Conservation (phyloP, 35 echinoderm and acorn worm species). For the Stichopus chloronotus region DNA sequence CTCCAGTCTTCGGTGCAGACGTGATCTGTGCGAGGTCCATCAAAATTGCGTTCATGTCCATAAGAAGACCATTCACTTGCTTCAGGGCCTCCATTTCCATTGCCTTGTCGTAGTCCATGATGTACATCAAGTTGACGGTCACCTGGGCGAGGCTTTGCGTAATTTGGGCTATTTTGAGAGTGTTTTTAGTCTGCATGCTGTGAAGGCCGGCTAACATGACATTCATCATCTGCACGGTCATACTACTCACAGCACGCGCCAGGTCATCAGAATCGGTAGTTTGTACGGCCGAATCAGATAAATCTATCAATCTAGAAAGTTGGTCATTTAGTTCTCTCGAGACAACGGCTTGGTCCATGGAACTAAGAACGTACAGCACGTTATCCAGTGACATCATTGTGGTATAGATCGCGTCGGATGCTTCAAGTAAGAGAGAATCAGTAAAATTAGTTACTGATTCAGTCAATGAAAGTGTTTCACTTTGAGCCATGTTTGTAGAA, state of each 20-base stretch:
- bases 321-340: conserved; percentile 20
- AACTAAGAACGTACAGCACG: conserved; percentile 23
- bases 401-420: conserved; percentile 9
- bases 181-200: conserved; percentile 61
- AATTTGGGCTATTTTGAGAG: conserved; percentile 72
- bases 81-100: conserved; percentile 55
- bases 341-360: conserved; percentile 7
- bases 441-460: neutral
- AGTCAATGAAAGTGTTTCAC: conserved; percentile 5
- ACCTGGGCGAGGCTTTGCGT: conserved; percentile 62
- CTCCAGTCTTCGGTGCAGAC: conserved; percentile 62
- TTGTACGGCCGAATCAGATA: neutral
- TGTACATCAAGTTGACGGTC: conserved; percentile 75
- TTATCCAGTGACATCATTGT: conserved; percentile 54
- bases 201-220: conserved; percentile 61
- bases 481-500: neutral
- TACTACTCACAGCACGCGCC: conserved; percentile 18
- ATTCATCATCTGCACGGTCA: conserved; percentile 78
- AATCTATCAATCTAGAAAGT: neutral
- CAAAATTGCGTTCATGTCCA: conserved; percentile 65
- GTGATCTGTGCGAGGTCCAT: conserved; percentile 62
- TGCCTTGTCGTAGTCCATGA: conserved; percentile 70
- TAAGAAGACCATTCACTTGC: conserved; percentile 62
- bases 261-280: conserved; percentile 8
- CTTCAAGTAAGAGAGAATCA: conserved; percentile 17